A percentile compares a stretch with the other conserved stretches of the same genome.
Conservation (phyloP, 2,888 invertebrate genomes). For the Drosophila greeni region DNA sequence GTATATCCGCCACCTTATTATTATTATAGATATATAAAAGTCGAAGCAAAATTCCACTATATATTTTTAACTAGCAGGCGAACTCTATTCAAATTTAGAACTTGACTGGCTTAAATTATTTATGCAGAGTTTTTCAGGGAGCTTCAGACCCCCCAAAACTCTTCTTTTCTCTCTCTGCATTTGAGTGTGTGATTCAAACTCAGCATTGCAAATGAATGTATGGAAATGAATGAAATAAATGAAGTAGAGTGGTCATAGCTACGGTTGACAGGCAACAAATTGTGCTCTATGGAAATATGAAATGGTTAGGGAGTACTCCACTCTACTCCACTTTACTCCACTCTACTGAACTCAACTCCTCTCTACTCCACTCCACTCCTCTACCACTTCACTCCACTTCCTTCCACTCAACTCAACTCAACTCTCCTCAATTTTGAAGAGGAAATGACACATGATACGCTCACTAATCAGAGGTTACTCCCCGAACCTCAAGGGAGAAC, state of each 20-base stretch:
- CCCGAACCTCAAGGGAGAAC: neutral
- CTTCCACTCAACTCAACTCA: neutral
- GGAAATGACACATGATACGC: conserved; percentile 24
- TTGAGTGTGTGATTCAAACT: neutral
- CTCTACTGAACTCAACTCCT: neutral
- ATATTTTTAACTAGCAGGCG: no score
- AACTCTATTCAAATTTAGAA: no score
- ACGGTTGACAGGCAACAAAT: conserved; percentile 54
- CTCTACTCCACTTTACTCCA: neutral
- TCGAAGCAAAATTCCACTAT: no score
- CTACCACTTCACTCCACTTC: neutral
- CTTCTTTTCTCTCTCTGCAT: neutral
- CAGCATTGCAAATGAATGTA: conserved; percentile 20
- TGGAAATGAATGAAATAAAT: conserved; percentile 43
- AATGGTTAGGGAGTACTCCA: neutral
- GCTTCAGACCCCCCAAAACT: neutral
- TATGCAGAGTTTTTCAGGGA: no score
- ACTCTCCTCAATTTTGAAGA: neutral
- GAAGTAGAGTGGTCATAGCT: conserved; percentile 32
- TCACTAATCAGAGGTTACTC: conserved; percentile 10
- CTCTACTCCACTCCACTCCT: neutral
- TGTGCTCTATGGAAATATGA: conserved; percentile 45
- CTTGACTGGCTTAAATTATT: no score
- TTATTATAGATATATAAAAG: no score
- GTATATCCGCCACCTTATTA: no score